Percentiles rank a stretch among this genome's conserved stretches.
These are phyloP conservation scores for Listronotus bonariensis DNA, from an alignment of 1,140 invertebrate species.

Conservation along the genomic window DNA sequence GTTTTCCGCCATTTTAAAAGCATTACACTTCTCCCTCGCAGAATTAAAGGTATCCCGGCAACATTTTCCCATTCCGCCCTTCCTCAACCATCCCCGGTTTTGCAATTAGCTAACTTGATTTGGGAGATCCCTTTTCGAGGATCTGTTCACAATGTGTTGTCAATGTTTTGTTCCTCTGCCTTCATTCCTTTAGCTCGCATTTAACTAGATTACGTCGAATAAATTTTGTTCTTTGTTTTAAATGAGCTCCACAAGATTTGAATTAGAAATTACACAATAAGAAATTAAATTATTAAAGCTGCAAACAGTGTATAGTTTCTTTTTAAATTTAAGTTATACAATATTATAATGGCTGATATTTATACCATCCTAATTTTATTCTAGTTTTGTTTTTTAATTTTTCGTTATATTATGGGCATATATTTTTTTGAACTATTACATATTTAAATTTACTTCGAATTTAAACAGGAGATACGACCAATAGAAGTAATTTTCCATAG, in stretches of 20 bases:
- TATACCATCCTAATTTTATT: no score
- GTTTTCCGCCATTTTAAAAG: slow-evolving; percentile 37
- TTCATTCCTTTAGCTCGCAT: slow-evolving; percentile 39
- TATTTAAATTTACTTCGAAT: no score
- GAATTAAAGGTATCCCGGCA: slow-evolving; percentile 40
- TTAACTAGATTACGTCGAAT: slow-evolving; percentile 45
- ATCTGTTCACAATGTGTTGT: slow-evolving; percentile 57
- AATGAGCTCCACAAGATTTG: slow-evolving; percentile 15
- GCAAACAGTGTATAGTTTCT: no score
- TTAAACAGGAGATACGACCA: no score
- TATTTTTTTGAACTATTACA: no score
- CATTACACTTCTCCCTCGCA: slow-evolving; percentile 30
- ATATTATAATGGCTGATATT: no score
- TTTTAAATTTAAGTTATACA: no score
- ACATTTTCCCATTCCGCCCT: slow-evolving; percentile 31
- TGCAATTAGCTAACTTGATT: slow-evolving; percentile 58
- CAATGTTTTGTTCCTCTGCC: slow-evolving; percentile 54
- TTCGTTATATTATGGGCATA: no score
- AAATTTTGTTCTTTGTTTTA: slow-evolving; percentile 48
- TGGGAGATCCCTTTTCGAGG: slow-evolving; percentile 55
- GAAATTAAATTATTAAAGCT: neutral
- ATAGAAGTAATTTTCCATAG: no score
- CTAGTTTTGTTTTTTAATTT: no score
- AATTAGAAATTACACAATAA: slow-evolving; percentile 20
- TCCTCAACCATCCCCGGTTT: slow-evolving; percentile 35